Evolutionary conservation across 2,113 vertebrate species (phyloP).

Genomic region (Antechinus flavipes): DNA sequence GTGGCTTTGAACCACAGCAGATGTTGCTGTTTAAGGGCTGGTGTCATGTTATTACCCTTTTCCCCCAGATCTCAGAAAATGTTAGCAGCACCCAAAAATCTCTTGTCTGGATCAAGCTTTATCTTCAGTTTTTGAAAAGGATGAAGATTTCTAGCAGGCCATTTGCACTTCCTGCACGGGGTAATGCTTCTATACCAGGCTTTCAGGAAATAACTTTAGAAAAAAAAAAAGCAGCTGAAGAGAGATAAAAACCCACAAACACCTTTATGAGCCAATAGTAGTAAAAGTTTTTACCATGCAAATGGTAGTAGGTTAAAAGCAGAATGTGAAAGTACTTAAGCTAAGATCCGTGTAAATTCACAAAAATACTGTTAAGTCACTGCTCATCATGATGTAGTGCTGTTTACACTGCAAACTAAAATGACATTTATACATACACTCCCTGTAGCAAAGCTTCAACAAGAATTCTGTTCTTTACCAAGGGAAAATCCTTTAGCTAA

Average conservation of each 20-base stretch:
- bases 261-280: conserved; percentile 74
- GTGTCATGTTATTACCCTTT: conserved; percentile 74
- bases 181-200: conserved; percentile 71
- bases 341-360: conserved; percentile 47
- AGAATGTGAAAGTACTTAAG: conserved; percentile 68
- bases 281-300: conserved; percentile 70
- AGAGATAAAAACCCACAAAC: conserved; percentile 58
- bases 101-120: conserved; percentile 53
- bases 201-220: conserved; percentile 85
- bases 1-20: conserved; percentile 70
- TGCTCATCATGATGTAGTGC: conserved; percentile 31
- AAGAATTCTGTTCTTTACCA: conserved; percentile 41
- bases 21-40: conserved; percentile 76
- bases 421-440: conserved; percentile 54
- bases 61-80: conserved; percentile 69
- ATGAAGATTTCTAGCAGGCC: conserved; percentile 60
- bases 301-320: conserved; percentile 72
- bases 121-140: conserved; percentile 45
- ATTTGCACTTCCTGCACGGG: conserved; percentile 73
- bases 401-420: conserved; percentile 44
- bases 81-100: conserved; percentile 60
- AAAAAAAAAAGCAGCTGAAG: conserved; percentile 73
- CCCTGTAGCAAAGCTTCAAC: conserved; percentile 22
- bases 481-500: conserved; percentile 44
- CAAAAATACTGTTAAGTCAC: conserved; percentile 20